Conservation (phyloP, 1,140 invertebrate genomes). For the Brachionus rubens region DNA sequence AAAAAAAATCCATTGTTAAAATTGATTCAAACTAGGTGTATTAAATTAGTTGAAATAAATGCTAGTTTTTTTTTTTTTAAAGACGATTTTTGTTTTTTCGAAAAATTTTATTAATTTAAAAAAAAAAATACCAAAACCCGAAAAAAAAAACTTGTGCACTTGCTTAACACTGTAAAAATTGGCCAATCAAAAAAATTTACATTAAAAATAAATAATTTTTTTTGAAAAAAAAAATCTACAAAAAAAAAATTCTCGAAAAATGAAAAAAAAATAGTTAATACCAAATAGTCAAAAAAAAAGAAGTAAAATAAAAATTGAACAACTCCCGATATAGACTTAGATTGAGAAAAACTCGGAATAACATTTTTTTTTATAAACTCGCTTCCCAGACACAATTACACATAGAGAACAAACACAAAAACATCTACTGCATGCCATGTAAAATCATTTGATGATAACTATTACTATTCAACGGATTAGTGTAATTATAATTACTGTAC, state of each 20-base stretch:
- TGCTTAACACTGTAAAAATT: slow-evolving; percentile 14
- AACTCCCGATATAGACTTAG: no score
- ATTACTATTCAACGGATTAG: slow-evolving; percentile 2
- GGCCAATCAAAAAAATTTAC: neutral
- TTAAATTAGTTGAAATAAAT: no score
- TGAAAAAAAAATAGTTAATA: no score
- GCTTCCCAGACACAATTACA: neutral
- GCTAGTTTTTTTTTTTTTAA: no score
- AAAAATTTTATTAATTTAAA: slow-evolving; percentile 30
- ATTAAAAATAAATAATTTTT: neutral
- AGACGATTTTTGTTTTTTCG: no score
- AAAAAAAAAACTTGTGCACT: neutral
- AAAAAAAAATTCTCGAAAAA: slow-evolving; percentile 14
- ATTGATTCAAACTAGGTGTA: no score
- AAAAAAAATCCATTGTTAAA: no score
- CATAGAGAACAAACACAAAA: no score
- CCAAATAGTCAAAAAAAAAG: no score
- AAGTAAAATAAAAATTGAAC: no score
- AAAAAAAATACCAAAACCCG: neutral
- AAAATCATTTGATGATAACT: slow-evolving; percentile 8
- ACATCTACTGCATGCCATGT: slow-evolving; percentile 16
- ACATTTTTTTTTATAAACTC: no score
- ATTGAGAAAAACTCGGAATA: no score
- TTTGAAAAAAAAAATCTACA: neutral
- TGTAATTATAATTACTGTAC: neutral